These are phyloP conservation scores for Gymnoscopelus microlampas DNA, from an alignment of 2,797 vertebrate species.

Conservation along the genomic window DNA sequence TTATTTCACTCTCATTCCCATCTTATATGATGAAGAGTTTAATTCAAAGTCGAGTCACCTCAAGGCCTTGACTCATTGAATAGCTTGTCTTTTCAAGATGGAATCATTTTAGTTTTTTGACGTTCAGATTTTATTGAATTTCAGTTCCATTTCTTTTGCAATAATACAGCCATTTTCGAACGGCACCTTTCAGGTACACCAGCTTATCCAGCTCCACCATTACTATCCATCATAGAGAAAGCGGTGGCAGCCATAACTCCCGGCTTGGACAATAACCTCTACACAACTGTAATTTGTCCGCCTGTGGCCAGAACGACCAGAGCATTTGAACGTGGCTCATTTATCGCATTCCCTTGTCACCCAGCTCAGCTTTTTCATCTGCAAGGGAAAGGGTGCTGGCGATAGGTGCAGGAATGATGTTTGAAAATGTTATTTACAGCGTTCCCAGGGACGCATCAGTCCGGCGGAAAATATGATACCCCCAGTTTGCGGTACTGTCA, in stretches of 20 bases:
- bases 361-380: constrained; percentile 69
- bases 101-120: no score
- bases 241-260: constrained; percentile 61
- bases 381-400: constrained; percentile 62
- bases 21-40: background rate
- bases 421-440: constrained; percentile 75
- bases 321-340: constrained; percentile 55
- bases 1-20: constrained; percentile 23
- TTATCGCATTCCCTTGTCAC: constrained; percentile 67
- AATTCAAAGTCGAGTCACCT: no score
- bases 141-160: no score
- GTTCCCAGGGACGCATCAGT: constrained; percentile 69
- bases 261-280: constrained; percentile 67
- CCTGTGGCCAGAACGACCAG: constrained; percentile 49
- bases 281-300: constrained; percentile 68
- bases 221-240: constrained; percentile 57
- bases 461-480: constrained; percentile 78
- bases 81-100: no score
- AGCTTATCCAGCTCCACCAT: constrained; percentile 37
- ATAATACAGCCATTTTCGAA: no score
- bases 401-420: constrained; percentile 46
- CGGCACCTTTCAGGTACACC: no score
- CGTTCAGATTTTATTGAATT: no score
- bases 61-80: no score
- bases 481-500: constrained; percentile 54